Base-by-base conservation (phyloP, 2,888 invertebrate genomes). In the Platycheirus rosarum region DNA sequence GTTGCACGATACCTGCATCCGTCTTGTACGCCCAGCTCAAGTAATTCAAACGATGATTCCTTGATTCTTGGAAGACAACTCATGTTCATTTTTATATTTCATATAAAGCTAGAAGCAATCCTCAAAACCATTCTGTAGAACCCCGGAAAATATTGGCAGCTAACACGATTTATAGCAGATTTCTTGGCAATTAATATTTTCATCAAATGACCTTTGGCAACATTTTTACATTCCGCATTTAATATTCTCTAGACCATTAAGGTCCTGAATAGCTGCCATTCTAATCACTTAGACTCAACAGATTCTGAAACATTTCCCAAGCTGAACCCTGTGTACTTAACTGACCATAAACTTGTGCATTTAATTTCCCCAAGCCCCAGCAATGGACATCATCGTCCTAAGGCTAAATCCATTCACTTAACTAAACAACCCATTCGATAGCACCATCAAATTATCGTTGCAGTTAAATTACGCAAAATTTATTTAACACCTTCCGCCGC, bases 401-500 rank as follows among this genome's bases (percentile, higher is more conserved):
- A 14, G 73, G 78, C 65, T 74, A 75, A 70, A 78, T 76, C 63
- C 78, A 84, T 78, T 84, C 84, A 74, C 69, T 84, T 78, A 84
- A 84, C 84, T 84, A 84, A 84, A 84, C 84, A 84, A 84, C 84
- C 77, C 68, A 78, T 78, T 84, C 84, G 78, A 78, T 84, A 84
- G 78, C 84, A 84, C 78, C 84, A 84, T 84, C 84, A 84, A 84
- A 84, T 84, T 84, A 84, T 82, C 82, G 82, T 82, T 73, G 82
- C 68, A 82, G 82, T 82, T 82, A 82, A 82, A 87, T 85, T 85
- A 84, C 77, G 79, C 44, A 82, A 85, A 86, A 85, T 86, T 86
- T 86, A 86, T 86, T 87, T 88, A 88, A 88, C 88, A 89, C 88
- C 87, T 88, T 85, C 85, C 49, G 55, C 49, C 26, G 44, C 32